These are phyloP conservation scores for Poeciliopsis presidionis DNA, from an alignment of 2,797 vertebrate genomes.

Conservation along the genomic window DNA sequence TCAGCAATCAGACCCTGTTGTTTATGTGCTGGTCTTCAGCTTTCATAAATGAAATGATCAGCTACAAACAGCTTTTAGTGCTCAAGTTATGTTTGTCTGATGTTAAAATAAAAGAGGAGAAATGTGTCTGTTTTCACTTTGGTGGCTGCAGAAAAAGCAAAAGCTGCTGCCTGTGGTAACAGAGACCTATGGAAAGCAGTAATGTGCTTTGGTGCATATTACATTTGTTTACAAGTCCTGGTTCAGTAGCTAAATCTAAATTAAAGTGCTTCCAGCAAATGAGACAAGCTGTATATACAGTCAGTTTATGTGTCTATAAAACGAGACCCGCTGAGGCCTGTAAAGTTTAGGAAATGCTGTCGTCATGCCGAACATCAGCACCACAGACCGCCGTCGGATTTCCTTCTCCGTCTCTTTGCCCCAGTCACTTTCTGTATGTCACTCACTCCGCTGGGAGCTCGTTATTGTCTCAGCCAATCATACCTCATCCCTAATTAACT, in stretches of 20 bases:
- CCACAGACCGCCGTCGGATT: constrained; percentile 21
- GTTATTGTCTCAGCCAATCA: constrained; percentile 67
- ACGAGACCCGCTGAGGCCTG: background rate
- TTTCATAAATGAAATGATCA: background rate
- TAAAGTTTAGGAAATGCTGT: constrained; percentile 23
- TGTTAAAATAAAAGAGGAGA: background rate
- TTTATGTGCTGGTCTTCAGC: background rate
- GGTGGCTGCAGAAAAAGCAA: background rate
- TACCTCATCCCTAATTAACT: constrained; percentile 67
- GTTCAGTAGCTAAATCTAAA: constrained; percentile 32
- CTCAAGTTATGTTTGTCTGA: background rate
- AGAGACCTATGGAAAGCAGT: background rate
- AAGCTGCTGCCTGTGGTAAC: constrained; percentile 9
- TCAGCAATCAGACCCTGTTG: background rate
- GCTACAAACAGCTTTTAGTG: background rate
- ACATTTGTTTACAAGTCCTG: constrained; percentile 52
- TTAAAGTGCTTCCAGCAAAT: constrained; percentile 37
- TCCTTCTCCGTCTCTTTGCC: constrained; percentile 21
- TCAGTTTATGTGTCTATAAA: constrained; percentile 33
- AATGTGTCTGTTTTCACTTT: background rate
- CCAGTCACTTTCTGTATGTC: constrained; percentile 53
- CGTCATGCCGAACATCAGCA: constrained; percentile 21
- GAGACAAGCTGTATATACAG: constrained; percentile 30
- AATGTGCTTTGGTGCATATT: constrained; percentile 41
- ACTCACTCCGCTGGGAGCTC: constrained; percentile 60